phyloP scores from a whole-genome alignment of 2,888 invertebrate genomes.

The Plutella xylostella region DNA sequence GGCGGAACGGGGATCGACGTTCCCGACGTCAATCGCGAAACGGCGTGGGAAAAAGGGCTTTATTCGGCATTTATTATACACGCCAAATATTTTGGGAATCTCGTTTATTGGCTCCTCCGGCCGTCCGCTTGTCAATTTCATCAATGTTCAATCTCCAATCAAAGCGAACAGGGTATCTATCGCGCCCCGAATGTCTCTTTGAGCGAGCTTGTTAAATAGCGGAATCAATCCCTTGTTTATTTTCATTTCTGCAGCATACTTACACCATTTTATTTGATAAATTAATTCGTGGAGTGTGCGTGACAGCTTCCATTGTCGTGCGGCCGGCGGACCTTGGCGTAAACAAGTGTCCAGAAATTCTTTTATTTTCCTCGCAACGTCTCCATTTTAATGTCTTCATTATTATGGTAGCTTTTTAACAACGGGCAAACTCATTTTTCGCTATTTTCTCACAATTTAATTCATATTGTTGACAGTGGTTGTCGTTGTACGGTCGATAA shows the following conservation, averaged over 20 bases:
- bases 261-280: slow-evolving; percentile 14
- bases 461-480: slow-evolving; percentile 1
- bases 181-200: neutral
- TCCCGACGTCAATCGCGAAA: slow-evolving; percentile 37
- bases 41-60: slow-evolving; percentile 40
- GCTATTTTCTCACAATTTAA: slow-evolving; percentile 8
- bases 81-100: slow-evolving; percentile 43
- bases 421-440: slow-evolving; percentile 7
- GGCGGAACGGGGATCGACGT: slow-evolving; percentile 39
- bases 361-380: slow-evolving; percentile 20
- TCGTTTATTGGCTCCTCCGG: slow-evolving; percentile 38
- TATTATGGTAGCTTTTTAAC: slow-evolving; percentile 6
- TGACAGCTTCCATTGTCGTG: slow-evolving; percentile 25
- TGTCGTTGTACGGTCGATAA: neutral
- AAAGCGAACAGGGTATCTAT: slow-evolving; percentile 16
- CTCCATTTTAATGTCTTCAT: slow-evolving; percentile 17
- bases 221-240: neutral
- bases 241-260: neutral
- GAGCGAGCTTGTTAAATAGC: neutral
- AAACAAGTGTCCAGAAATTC: slow-evolving; percentile 22
- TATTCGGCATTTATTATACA: slow-evolving; percentile 40
- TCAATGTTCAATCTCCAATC: slow-evolving; percentile 33
- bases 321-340: slow-evolving; percentile 21
- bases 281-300: slow-evolving; percentile 23
- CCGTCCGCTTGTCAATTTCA: slow-evolving; percentile 38